Percentiles rank a stretch among this genome's conserved stretches.
Conservation (phyloP, 2,113 vertebrate species). For the Ammodytes dubius region DNA sequence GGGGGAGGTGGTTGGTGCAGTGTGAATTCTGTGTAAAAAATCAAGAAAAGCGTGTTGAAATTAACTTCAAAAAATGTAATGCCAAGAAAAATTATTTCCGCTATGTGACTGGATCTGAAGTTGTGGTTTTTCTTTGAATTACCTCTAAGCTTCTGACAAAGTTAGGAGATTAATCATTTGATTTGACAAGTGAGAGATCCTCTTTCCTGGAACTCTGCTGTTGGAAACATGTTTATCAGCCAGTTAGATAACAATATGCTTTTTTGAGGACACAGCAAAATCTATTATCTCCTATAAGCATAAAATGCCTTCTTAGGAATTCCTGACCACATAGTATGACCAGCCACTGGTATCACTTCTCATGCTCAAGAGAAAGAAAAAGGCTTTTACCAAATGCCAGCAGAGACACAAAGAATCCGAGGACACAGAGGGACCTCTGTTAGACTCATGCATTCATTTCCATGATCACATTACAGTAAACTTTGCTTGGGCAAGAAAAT, state of each 20-base stretch:
- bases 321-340: neutral
- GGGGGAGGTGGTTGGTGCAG: neutral
- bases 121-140: slow-evolving; percentile 6
- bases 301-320: neutral
- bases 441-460: slow-evolving; percentile 58
- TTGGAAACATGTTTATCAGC: neutral
- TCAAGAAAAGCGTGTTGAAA: neutral
- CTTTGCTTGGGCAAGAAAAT: slow-evolving; percentile 37
- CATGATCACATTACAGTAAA: slow-evolving; percentile 71
- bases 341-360: slow-evolving; percentile 11
- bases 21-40: slow-evolving; percentile 4
- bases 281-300: neutral
- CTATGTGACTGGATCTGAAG: neutral
- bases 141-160: neutral
- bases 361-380: slow-evolving; percentile 34
- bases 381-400: slow-evolving; percentile 34
- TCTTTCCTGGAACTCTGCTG: neutral
- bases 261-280: neutral
- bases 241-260: neutral
- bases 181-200: neutral
- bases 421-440: slow-evolving; percentile 73
- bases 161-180: neutral
- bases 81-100: neutral
- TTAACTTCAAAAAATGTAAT: neutral
- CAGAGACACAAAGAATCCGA: slow-evolving; percentile 48